Evolutionary conservation across 2,797 vertebrate species (phyloP).

Genomic region (Echeneis naucrates): DNA sequence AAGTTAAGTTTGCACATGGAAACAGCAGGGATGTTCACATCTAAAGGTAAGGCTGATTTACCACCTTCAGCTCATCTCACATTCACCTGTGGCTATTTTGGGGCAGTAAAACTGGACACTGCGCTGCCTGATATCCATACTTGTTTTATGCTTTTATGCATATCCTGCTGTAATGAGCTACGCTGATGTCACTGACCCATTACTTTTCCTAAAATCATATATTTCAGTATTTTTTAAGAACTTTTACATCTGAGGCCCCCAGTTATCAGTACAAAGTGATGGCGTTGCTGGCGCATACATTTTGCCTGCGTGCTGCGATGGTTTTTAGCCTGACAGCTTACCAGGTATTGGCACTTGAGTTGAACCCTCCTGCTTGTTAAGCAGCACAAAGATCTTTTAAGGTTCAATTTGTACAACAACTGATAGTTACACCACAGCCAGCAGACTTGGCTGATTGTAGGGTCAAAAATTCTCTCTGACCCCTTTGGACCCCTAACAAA

Average conservation of each 20-base stretch:
- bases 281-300: slow-evolving; percentile 14
- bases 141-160: neutral
- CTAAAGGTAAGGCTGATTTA: neutral
- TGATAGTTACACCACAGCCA: slow-evolving; percentile 37
- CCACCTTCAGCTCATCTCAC: neutral
- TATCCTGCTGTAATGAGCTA: too few relatives aligned
- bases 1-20: too few relatives aligned
- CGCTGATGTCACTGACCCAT: too few relatives aligned
- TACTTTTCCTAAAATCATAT: too few relatives aligned
- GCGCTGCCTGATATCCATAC: too few relatives aligned
- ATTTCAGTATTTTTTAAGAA: neutral
- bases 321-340: slow-evolving; percentile 51
- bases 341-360: slow-evolving; percentile 64
- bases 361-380: slow-evolving; percentile 54
- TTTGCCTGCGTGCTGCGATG: slow-evolving; percentile 22
- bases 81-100: neutral
- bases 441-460: slow-evolving; percentile 64
- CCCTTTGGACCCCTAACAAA: slow-evolving; percentile 73
- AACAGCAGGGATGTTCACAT: neutral
- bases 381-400: slow-evolving; percentile 51
- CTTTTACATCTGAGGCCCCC: too few relatives aligned
- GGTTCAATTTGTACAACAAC: slow-evolving; percentile 35
- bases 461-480: slow-evolving; percentile 67
- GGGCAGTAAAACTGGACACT: neutral
- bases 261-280: neutral